A percentile compares a stretch with the other conserved stretches of the same genome.
These are phyloP conservation scores for Podabrus alpinus DNA, from an alignment of 2,888 invertebrate species.

Conservation along the genomic window DNA sequence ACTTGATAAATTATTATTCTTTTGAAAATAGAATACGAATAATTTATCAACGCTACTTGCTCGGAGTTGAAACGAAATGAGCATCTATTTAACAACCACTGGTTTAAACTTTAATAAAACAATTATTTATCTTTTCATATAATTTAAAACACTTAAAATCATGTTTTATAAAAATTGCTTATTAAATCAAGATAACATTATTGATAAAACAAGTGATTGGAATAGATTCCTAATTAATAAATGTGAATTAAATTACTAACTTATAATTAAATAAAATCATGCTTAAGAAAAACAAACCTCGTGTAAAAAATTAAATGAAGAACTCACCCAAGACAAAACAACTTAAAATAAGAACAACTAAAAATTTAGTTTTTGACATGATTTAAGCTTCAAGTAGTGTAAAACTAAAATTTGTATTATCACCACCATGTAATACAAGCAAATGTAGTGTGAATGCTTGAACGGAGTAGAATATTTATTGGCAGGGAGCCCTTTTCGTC, in stretches of 20 bases:
- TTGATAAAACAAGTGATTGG: background rate
- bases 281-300: too few relatives aligned
- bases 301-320: background rate
- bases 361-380: background rate
- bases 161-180: background rate
- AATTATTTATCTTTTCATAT: background rate
- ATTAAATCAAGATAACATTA: background rate
- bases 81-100: background rate
- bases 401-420: background rate
- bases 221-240: too few relatives aligned
- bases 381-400: background rate
- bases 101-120: background rate
- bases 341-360: background rate
- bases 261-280: too few relatives aligned
- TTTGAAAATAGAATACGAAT: too few relatives aligned
- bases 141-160: background rate
- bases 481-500: conserved; percentile 22
- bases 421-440: background rate
- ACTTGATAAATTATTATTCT: too few relatives aligned
- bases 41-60: too few relatives aligned
- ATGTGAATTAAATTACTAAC: too few relatives aligned
- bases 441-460: background rate
- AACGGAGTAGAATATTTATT: conserved; percentile 4
- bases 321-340: background rate
- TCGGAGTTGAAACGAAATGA: too few relatives aligned